Conservation (phyloP, 2,888 invertebrate species). For the Argyresthia albistria region DNA sequence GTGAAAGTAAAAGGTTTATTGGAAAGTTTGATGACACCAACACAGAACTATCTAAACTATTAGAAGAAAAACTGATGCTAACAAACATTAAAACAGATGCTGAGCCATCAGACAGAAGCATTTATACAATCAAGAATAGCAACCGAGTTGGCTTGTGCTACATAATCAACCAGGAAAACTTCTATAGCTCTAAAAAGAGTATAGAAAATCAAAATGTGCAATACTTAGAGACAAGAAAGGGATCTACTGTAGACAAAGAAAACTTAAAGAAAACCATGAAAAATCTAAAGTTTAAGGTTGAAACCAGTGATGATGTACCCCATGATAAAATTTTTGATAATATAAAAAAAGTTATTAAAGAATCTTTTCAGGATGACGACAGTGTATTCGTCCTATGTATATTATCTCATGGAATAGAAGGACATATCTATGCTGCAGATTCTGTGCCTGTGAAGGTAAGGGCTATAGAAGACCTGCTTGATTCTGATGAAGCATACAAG, state of each 20-base stretch:
- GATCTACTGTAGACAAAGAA: constrained; percentile 40
- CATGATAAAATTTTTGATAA: constrained; percentile 35
- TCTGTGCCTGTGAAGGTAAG: constrained; percentile 51
- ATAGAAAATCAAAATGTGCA: constrained; percentile 24
- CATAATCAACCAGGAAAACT: constrained; percentile 56
- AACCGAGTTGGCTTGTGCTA: constrained; percentile 47
- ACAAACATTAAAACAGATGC: constrained; percentile 37
- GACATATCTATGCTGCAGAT: constrained; percentile 53
- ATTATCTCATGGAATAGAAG: constrained; percentile 55
- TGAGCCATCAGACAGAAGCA: constrained; percentile 20
- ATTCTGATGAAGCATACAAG: constrained; percentile 34
- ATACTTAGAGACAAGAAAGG: constrained; percentile 29
- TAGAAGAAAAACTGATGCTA: constrained; percentile 22
- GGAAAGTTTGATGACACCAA: constrained; percentile 25
- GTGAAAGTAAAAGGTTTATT: constrained; percentile 3
- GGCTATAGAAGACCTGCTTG: constrained; percentile 45
- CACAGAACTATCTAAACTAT: constrained; percentile 25
- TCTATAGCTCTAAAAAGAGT: constrained; percentile 44
- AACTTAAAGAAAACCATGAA: constrained; percentile 40
- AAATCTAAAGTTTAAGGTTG: constrained; percentile 43
- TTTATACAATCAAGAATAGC: constrained; percentile 42
- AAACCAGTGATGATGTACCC: constrained; percentile 33
- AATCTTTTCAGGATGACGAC: constrained; percentile 32
- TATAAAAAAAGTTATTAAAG: constrained; percentile 34
- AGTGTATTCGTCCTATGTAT: constrained; percentile 59